Conservation (phyloP, 2,113 vertebrate genomes). For the Chloropsis hardwickii region DNA sequence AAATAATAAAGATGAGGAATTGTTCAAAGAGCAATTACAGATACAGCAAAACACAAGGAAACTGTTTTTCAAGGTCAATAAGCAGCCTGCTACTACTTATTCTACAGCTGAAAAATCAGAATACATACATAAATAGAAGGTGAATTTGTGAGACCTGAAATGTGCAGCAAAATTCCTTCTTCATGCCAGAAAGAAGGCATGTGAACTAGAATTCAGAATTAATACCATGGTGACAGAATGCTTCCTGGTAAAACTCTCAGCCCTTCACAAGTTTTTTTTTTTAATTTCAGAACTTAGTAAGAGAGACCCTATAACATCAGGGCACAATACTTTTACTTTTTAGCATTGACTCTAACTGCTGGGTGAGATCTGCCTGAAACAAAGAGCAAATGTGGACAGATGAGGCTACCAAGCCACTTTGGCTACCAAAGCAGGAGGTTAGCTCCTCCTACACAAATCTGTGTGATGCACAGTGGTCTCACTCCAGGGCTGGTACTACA, state of each 20-base stretch:
- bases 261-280: background rate
- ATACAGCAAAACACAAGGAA: background rate
- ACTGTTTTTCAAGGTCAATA: background rate
- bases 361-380: background rate
- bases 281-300: background rate
- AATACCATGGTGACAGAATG: background rate
- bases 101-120: background rate
- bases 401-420: background rate
- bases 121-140: background rate
- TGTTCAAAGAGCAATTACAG: background rate
- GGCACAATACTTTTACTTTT: background rate
- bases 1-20: background rate
- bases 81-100: background rate
- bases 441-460: background rate
- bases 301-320: background rate
- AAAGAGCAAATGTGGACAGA: background rate
- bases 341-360: background rate
- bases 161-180: background rate
- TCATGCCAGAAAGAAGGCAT: background rate
- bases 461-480: background rate
- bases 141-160: background rate
- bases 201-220: background rate
- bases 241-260: background rate
- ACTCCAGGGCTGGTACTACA: background rate
- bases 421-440: background rate